These are phyloP conservation scores for Stomorhina lunata DNA, from an alignment of 2,888 invertebrate species.

Conservation along the genomic window DNA sequence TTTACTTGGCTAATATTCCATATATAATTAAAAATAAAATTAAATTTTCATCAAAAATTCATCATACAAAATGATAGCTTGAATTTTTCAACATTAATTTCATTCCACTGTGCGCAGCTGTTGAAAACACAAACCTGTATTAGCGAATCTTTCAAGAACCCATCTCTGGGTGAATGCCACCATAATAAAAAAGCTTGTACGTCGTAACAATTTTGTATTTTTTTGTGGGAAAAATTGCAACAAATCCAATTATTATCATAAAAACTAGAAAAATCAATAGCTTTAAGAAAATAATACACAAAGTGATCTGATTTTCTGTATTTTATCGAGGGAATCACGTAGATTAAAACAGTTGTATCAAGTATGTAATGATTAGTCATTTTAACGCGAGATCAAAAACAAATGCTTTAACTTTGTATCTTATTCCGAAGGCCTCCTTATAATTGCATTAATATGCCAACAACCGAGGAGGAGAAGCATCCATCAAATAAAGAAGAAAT, in stretches of 20 bases:
- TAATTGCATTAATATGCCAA: slow-evolving; percentile 28
- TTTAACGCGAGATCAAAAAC: neutral
- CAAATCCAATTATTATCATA: neutral
- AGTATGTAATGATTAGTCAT: neutral
- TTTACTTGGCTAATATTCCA: too few relatives aligned
- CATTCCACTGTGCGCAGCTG: neutral
- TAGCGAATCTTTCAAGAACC: neutral
- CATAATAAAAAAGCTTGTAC: neutral
- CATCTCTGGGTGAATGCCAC: neutral
- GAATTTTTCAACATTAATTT: too few relatives aligned
- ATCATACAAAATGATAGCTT: too few relatives aligned
- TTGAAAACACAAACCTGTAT: neutral
- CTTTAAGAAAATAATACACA: too few relatives aligned
- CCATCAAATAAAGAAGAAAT: neutral
- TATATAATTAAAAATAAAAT: too few relatives aligned
- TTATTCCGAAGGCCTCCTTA: neutral
- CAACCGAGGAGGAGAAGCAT: neutral
- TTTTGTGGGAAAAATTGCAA: neutral
- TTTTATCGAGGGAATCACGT: too few relatives aligned
- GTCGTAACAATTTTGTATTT: neutral
- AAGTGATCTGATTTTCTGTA: too few relatives aligned
- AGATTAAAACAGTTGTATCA: too few relatives aligned
- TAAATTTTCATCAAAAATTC: too few relatives aligned
- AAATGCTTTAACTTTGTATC: neutral
- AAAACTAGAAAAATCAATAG: neutral